These are phyloP conservation scores for Heterocephalus glaber DNA, from an alignment of 2,113 vertebrate species.

Conservation along the genomic window DNA sequence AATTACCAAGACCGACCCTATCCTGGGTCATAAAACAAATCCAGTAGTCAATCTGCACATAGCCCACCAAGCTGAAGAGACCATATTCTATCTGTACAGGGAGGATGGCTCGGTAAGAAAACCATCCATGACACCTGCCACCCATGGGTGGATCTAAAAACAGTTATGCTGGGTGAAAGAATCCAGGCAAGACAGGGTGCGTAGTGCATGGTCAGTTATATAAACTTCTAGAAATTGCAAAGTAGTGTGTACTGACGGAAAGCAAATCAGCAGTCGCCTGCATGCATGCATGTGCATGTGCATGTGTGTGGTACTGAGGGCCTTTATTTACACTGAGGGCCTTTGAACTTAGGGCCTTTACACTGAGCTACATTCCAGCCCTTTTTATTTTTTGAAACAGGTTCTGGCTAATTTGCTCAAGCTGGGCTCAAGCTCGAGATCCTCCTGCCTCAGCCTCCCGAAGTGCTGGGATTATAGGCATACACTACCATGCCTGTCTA, in stretches of 20 bases:
- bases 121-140: background rate
- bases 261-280: background rate
- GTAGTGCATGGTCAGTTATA: background rate
- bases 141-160: background rate
- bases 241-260: background rate
- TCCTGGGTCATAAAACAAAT: background rate
- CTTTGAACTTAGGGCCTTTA: background rate
- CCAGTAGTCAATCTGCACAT: background rate
- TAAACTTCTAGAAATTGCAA: background rate
- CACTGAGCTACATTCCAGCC: background rate
- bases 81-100: accelerated
- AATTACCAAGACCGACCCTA: background rate
- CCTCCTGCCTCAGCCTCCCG: background rate
- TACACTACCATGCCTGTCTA: background rate
- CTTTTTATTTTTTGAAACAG: background rate
- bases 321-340: too few relatives aligned
- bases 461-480: background rate
- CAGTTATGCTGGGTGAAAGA: background rate
- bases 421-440: background rate
- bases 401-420: background rate
- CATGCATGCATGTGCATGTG: too few relatives aligned
- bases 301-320: background rate
- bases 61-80: background rate
- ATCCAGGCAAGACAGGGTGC: background rate
- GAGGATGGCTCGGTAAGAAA: background rate